Evolutionary conservation across 2,113 vertebrate species (phyloP).

Genomic region (Corythornis vintsioides): DNA sequence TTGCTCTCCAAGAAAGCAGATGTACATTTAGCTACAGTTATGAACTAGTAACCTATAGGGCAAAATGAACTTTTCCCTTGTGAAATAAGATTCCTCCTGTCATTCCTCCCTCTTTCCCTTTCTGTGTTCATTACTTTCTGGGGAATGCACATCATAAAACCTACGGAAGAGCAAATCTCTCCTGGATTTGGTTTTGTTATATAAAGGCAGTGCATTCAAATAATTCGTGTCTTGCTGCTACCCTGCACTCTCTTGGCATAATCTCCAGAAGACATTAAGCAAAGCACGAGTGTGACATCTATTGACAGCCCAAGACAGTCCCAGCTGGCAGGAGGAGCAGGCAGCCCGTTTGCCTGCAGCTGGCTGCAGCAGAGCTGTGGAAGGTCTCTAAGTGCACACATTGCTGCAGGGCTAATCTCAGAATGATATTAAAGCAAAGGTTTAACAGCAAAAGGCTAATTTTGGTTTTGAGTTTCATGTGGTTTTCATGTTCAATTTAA

Average conservation of each 20-base stretch:
- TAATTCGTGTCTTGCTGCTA: slow-evolving; percentile 30
- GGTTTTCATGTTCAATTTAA: not conserved
- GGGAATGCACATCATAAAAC: slow-evolving; percentile 26
- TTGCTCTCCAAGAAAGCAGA: not conserved
- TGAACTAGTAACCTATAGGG: not conserved
- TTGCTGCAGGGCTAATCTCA: not conserved
- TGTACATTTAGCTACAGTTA: not conserved
- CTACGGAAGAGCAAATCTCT: slow-evolving; percentile 43
- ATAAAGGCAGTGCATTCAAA: slow-evolving; percentile 41
- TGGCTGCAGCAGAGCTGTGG: not conserved
- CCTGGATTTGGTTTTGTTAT: slow-evolving; percentile 1
- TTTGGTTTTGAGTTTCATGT: not conserved
- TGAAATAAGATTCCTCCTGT: not conserved
- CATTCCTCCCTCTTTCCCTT: not conserved
- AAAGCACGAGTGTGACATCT: slow-evolving; percentile 71
- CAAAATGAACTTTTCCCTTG: slow-evolving; percentile 6
- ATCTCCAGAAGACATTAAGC: not conserved
- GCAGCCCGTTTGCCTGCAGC: not conserved
- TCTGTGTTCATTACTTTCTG: not conserved
- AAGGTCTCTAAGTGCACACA: not conserved
- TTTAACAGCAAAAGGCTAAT: not conserved
- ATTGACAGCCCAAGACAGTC: not conserved
- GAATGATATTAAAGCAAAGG: not conserved
- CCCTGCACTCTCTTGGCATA: not conserved
- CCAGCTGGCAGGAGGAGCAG: not conserved